A percentile compares a stretch with the other conserved stretches of the same genome.
Conservation (phyloP, 2,797 vertebrate genomes). For the Nasua narica region DNA sequence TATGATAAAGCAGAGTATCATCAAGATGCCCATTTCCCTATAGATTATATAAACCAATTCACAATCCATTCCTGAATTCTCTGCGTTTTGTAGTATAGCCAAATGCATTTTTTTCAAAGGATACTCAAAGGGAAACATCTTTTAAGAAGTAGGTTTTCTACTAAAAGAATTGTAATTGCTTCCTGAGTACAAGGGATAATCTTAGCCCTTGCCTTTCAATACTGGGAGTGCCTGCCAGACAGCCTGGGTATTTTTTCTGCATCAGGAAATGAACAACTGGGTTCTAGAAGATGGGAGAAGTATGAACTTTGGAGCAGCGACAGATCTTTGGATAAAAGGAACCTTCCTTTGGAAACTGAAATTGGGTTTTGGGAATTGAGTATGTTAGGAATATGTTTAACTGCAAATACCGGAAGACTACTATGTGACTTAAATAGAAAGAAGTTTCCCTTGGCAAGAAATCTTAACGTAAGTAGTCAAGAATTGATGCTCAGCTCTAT, state of each 20-base stretch:
- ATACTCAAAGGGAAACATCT: background rate
- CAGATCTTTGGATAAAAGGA: conserved; percentile 40
- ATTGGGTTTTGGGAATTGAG: background rate
- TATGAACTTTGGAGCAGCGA: conserved; percentile 11
- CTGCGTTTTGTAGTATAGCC: background rate
- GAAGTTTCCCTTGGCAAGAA: background rate
- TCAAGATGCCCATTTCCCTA: background rate
- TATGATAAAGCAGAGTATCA: background rate
- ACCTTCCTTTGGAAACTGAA: conserved; percentile 22
- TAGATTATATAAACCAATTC: background rate
- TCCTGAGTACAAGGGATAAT: background rate
- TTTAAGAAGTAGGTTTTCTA: conserved; percentile 37
- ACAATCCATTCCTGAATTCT: conserved; percentile 27
- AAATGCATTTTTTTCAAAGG: conserved; percentile 12
- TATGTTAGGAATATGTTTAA: conserved; percentile 44
- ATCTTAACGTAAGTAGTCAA: background rate
- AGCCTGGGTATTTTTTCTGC: background rate
- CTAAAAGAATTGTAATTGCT: background rate
- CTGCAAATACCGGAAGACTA: conserved; percentile 18
- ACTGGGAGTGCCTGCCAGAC: background rate
- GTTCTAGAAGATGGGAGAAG: conserved; percentile 49
- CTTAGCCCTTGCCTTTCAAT: conserved; percentile 2
- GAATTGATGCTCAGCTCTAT: background rate
- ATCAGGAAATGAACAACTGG: conserved; percentile 23
- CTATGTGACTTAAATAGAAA: background rate